Evolutionary conservation across 2,888 invertebrate genomes (phyloP).

Genomic region (Coronaproctus castanopsis): DNA sequence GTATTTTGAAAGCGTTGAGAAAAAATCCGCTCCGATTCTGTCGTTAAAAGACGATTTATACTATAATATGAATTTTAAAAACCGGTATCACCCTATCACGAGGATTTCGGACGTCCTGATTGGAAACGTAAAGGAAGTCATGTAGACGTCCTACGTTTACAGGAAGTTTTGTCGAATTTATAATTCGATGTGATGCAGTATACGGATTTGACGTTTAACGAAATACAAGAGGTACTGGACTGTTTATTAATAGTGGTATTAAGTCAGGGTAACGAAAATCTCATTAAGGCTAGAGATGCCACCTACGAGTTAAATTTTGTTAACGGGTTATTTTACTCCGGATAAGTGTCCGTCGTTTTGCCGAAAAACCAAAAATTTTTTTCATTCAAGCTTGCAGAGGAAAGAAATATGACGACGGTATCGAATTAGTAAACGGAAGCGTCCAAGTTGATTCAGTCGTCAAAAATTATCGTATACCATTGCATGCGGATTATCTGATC

Average conservation of each 20-base stretch:
- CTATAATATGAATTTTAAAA: not conserved
- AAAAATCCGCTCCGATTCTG: not conserved
- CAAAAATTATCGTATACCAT: slow-evolving; percentile 61
- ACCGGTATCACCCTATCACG: not conserved
- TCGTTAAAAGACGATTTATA: not conserved
- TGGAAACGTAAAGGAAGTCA: not conserved
- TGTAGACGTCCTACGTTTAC: not conserved
- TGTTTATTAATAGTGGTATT: slow-evolving; percentile 66
- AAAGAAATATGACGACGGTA: slow-evolving; percentile 57
- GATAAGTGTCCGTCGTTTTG: slow-evolving; percentile 28
- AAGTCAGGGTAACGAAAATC: slow-evolving; percentile 73
- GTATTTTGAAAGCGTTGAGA: too few species aligned
- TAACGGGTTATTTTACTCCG: not conserved
- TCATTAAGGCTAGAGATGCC: slow-evolving; percentile 66
- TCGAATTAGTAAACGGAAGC: slow-evolving; percentile 23
- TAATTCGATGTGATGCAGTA: not conserved
- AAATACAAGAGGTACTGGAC: slow-evolving; percentile 29
- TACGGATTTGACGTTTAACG: not conserved
- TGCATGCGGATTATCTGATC: slow-evolving; percentile 82
- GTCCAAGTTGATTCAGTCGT: slow-evolving; percentile 34
- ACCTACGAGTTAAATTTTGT: slow-evolving; percentile 52
- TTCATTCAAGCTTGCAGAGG: slow-evolving; percentile 73
- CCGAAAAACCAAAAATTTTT: slow-evolving; percentile 57
- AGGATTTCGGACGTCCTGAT: not conserved
- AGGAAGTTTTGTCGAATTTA: not conserved